phyloP scores from a whole-genome alignment of 2,113 vertebrate species.

The Cyphomyrus discorhynchus region DNA sequence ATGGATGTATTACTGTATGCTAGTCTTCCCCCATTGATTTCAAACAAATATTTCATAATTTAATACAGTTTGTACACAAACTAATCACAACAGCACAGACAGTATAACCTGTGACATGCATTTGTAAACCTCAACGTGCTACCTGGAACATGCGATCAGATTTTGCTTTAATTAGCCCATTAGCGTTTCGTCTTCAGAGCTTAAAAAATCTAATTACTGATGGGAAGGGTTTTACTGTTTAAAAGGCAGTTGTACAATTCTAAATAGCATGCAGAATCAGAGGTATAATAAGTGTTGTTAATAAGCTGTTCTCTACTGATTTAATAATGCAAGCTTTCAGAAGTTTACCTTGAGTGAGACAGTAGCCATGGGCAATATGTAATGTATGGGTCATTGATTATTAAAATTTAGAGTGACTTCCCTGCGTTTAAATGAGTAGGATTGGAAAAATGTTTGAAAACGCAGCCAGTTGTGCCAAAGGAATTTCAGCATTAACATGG shows the following conservation, averaged over 20 bases:
- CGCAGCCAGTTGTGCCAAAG: background rate
- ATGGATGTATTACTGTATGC: background rate
- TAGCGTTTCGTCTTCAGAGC: background rate
- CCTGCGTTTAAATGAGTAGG: background rate
- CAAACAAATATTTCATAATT: background rate
- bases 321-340: background rate
- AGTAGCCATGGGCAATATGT: background rate
- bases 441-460: background rate
- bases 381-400: background rate
- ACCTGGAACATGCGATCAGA: background rate
- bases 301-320: background rate
- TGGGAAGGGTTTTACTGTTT: background rate
- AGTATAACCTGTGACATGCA: background rate
- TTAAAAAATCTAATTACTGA: background rate
- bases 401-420: background rate
- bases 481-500: background rate
- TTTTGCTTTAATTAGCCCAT: background rate
- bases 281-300: background rate
- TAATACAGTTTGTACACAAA: background rate
- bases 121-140: background rate
- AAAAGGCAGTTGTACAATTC: background rate
- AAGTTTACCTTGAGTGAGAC: background rate
- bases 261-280: background rate
- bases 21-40: background rate
- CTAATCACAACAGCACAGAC: background rate